Evolutionary conservation across 2,888 invertebrate genomes (phyloP).

Genomic region (Diadegma fenestrale): DNA sequence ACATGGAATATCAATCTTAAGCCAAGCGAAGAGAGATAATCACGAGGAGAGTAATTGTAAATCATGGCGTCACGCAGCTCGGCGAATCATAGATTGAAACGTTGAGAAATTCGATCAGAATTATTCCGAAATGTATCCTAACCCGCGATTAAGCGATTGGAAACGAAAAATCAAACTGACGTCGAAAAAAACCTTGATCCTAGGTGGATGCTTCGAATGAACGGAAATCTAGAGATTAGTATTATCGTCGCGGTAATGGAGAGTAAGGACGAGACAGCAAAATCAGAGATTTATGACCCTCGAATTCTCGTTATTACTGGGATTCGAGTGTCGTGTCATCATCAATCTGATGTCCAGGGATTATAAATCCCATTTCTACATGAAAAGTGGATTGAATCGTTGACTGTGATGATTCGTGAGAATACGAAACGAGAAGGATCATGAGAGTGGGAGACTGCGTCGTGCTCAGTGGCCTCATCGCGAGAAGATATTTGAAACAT

Average conservation of each 20-base stretch:
- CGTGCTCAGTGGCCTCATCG: constrained; percentile 15
- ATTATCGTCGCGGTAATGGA: background rate
- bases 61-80: constrained; percentile 61
- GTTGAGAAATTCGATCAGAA: constrained; percentile 51
- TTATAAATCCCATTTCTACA: constrained; percentile 74
- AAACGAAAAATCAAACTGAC: background rate
- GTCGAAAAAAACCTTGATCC: too few species aligned
- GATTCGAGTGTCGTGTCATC: constrained; percentile 56
- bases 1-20: constrained; percentile 69
- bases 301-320: constrained; percentile 70
- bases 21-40: constrained; percentile 69
- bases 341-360: constrained; percentile 69
- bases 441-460: constrained; percentile 5
- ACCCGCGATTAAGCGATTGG: background rate
- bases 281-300: constrained; percentile 27
- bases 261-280: constrained; percentile 28
- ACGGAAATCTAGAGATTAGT: background rate
- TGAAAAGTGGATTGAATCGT: constrained; percentile 76
- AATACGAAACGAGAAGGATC: background rate
- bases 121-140: constrained; percentile 13
- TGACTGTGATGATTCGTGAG: constrained; percentile 79
- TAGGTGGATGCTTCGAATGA: too few species aligned
- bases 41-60: constrained; percentile 65
- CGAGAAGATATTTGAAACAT: constrained; percentile 49
- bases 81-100: constrained; percentile 24